Conservation (phyloP, 2,113 vertebrate genomes). For the Caranx melampygus region DNA sequence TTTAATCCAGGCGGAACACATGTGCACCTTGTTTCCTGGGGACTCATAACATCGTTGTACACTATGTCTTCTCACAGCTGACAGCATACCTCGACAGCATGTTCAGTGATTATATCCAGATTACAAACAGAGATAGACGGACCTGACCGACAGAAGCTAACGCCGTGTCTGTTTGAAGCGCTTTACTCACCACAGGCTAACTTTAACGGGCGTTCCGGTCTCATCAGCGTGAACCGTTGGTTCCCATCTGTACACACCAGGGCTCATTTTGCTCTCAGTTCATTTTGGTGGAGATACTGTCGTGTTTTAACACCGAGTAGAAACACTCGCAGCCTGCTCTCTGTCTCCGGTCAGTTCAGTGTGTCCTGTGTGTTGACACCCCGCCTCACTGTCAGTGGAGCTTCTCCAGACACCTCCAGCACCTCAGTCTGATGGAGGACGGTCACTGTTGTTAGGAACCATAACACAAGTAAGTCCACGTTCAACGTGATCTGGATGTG, state of each 20-base stretch:
- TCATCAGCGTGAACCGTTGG: background rate
- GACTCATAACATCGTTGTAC: constrained; percentile 26
- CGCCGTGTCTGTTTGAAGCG: too few species aligned
- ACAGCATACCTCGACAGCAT: background rate
- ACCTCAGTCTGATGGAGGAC: background rate
- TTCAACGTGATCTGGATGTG: too few species aligned
- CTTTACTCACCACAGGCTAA: too few species aligned
- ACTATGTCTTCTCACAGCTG: background rate
- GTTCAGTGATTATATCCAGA: background rate
- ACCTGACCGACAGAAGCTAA: background rate
- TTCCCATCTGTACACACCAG: background rate
- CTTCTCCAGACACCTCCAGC: background rate
- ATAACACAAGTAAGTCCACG: too few species aligned
- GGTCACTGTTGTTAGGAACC: too few species aligned
- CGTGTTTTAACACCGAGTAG: background rate
- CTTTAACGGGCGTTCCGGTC: background rate
- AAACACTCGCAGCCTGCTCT: too few species aligned
- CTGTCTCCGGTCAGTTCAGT: background rate
- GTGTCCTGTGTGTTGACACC: background rate
- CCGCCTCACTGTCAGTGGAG: background rate
- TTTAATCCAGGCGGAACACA: background rate
- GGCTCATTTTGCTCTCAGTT: background rate
- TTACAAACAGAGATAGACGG: background rate
- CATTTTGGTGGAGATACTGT: background rate
- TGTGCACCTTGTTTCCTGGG: background rate